These are phyloP conservation scores for Aythya baeri DNA, from an alignment of 2,113 vertebrate genomes.

Conservation along the genomic window DNA sequence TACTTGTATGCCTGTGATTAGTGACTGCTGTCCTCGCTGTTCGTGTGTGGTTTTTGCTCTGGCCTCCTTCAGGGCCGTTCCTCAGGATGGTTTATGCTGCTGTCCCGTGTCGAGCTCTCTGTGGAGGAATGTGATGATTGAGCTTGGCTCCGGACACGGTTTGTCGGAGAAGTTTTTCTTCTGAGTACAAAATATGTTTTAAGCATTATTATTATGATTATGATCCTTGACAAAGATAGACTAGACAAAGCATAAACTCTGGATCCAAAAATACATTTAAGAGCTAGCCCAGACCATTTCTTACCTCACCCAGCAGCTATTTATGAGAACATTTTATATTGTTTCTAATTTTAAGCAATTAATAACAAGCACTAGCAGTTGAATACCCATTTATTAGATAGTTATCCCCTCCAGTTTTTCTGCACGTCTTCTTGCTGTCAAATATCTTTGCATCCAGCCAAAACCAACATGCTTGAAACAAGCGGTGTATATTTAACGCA, in stretches of 20 bases:
- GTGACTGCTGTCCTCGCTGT: not conserved
- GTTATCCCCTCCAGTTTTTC: slow-evolving; percentile 15
- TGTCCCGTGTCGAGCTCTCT: not conserved
- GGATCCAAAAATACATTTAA: slow-evolving; percentile 46
- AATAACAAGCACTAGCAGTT: slow-evolving; percentile 24
- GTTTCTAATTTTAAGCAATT: slow-evolving; percentile 60
- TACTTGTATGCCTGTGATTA: not conserved
- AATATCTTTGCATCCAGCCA: slow-evolving; percentile 23
- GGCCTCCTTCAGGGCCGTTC: not conserved
- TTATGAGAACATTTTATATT: slow-evolving; percentile 56
- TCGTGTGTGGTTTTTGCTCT: not conserved
- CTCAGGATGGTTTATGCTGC: not conserved
- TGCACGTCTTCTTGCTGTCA: slow-evolving; percentile 38
- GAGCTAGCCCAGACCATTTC: slow-evolving; percentile 30
- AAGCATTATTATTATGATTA: slow-evolving; percentile 1
- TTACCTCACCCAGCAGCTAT: slow-evolving; percentile 64
- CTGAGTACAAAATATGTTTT: not conserved
- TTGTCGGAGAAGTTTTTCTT: slow-evolving; percentile 15
- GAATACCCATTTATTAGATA: slow-evolving; percentile 50
- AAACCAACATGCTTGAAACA: slow-evolving; percentile 36
- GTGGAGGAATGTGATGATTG: not conserved
- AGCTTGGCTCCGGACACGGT: not conserved
- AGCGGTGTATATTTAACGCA: not conserved
- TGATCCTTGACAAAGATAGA: slow-evolving; percentile 37
- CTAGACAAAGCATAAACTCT: slow-evolving; percentile 54